Evolutionary conservation across 2,888 invertebrate species (phyloP).

Genomic region (Theretra japonica): DNA sequence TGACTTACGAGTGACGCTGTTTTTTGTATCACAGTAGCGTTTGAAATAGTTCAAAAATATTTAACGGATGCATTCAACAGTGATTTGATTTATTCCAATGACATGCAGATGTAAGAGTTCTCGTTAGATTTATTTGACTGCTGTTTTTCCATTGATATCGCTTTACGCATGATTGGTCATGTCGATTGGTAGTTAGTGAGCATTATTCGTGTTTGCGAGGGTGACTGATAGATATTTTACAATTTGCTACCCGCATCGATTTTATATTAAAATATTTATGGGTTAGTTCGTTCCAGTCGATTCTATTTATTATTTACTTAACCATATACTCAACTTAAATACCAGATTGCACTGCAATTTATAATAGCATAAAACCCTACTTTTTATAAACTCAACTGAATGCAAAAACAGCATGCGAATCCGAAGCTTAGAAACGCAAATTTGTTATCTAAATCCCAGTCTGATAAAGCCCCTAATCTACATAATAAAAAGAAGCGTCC

Average conservation of each 20-base stretch:
- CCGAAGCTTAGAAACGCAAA: constrained; percentile 45
- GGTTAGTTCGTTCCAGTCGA: background rate
- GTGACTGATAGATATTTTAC: constrained; percentile 43
- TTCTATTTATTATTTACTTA: background rate
- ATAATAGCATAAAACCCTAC: constrained; percentile 2
- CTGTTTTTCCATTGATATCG: constrained; percentile 77
- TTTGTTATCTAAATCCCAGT: constrained; percentile 67
- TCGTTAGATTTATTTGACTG: constrained; percentile 84
- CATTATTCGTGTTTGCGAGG: constrained; percentile 66
- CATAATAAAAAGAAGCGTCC: constrained; percentile 81
- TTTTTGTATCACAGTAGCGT: constrained; percentile 67
- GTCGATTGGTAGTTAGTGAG: constrained; percentile 80
- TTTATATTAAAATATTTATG: constrained; percentile 24
- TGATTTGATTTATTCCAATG: constrained; percentile 84
- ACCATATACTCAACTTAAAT: background rate
- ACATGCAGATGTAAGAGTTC: constrained; percentile 83
- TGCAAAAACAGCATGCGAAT: constrained; percentile 41
- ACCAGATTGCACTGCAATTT: no score
- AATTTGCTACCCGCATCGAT: constrained; percentile 39
- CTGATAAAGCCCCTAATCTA: constrained; percentile 77
- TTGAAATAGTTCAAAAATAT: constrained; percentile 84
- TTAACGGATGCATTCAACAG: constrained; percentile 82
- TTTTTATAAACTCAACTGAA: constrained; percentile 34
- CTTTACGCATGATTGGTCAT: constrained; percentile 81
- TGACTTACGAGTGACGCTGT: constrained; percentile 73